A percentile compares a stretch with the other conserved stretches of the same genome.
Conservation (phyloP, 1,140 invertebrate genomes). For the Monochamus saltuarius region DNA sequence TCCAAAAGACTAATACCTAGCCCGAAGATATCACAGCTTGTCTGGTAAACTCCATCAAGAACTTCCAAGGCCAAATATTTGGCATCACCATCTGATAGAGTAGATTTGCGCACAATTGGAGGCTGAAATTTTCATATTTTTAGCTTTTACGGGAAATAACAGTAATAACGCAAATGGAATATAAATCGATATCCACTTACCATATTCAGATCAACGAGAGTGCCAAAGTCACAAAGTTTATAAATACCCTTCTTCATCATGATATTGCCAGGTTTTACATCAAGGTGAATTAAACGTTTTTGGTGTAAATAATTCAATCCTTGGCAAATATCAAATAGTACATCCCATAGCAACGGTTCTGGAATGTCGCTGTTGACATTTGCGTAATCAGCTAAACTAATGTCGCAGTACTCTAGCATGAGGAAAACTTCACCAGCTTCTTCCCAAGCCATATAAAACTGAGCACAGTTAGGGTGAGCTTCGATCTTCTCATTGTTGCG, state of each 20-base stretch:
- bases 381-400: constrained; percentile 54
- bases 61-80: constrained; percentile 76
- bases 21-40: constrained; percentile 65
- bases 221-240: constrained; percentile 75
- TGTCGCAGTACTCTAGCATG: constrained; percentile 70
- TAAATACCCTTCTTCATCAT: constrained; percentile 63
- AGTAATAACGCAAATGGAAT: not conserved
- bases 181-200: constrained; percentile 50
- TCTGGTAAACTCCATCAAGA: constrained; percentile 63
- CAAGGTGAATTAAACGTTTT: constrained; percentile 67
- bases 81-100: constrained; percentile 68
- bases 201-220: constrained; percentile 66
- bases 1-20: constrained; percentile 75
- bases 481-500: constrained; percentile 68
- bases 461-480: constrained; percentile 67
- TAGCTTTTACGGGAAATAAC: constrained; percentile 1
- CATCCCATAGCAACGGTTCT: constrained; percentile 52
- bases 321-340: constrained; percentile 50
- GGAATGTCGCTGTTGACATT: constrained; percentile 50
- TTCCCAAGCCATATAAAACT: constrained; percentile 73
- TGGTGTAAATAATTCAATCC: constrained; percentile 37
- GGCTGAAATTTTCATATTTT: constrained; percentile 9
- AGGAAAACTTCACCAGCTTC: constrained; percentile 70
- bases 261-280: constrained; percentile 79
- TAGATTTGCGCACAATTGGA: constrained; percentile 20